These are phyloP conservation scores for Scomber scombrus DNA, from an alignment of 2,113 vertebrate genomes.

Conservation along the genomic window DNA sequence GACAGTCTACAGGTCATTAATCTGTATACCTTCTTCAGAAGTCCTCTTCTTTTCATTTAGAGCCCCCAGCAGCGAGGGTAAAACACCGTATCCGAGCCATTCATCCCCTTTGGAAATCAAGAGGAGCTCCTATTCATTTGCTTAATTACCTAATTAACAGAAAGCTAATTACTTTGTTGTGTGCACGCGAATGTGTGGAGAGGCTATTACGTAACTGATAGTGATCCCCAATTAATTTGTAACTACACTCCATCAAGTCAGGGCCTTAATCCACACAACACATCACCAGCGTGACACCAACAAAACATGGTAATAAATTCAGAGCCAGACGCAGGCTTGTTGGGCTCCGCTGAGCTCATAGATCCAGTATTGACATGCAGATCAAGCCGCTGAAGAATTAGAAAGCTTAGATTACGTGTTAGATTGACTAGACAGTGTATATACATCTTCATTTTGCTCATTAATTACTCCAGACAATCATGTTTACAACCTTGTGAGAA, in stretches of 20 bases:
- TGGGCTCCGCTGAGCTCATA: constrained; percentile 24
- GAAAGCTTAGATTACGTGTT: constrained; percentile 29
- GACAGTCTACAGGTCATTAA: constrained; percentile 32
- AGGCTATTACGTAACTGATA: constrained; percentile 82
- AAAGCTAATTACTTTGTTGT: constrained; percentile 86
- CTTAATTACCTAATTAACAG: constrained; percentile 87
- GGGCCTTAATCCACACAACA: constrained; percentile 69
- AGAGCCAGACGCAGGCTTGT: constrained; percentile 18
- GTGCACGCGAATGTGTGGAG: constrained; percentile 71
- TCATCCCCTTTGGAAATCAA: constrained; percentile 71
- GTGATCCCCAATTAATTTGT: constrained; percentile 85
- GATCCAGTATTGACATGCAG: constrained; percentile 58
- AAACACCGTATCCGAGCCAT: constrained; percentile 62
- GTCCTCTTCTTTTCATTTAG: constrained; percentile 47
- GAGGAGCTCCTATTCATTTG: constrained; percentile 83
- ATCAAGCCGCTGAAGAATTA: constrained; percentile 49
- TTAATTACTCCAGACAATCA: constrained; percentile 44
- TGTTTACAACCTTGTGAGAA: constrained; percentile 43
- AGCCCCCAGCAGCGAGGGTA: constrained; percentile 50
- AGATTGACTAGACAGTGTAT: constrained; percentile 31
- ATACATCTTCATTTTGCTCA: constrained; percentile 24
- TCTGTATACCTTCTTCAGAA: constrained; percentile 22
- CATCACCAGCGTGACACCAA: constrained; percentile 54
- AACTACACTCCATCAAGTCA: constrained; percentile 74
- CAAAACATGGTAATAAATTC: constrained; percentile 56